Evolutionary conservation across 2,113 vertebrate genomes (phyloP).

Genomic region (Oncorhynchus mykiss): DNA sequence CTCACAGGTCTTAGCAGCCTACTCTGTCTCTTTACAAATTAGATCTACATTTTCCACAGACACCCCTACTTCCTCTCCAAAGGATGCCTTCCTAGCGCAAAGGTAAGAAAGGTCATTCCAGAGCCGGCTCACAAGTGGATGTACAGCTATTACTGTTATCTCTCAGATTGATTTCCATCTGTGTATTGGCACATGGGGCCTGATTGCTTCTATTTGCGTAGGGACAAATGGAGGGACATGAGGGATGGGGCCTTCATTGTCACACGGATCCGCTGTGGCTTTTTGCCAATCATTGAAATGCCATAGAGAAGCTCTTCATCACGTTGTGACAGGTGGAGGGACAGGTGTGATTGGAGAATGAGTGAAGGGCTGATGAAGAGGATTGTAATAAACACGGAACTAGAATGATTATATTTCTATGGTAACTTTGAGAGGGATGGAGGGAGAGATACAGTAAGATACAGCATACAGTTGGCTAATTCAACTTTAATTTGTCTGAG

Average conservation of each 20-base stretch:
- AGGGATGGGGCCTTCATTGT: not conserved
- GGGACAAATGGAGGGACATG: not conserved
- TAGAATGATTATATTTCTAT: too few relatives aligned
- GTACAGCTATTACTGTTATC: slow-evolving; percentile 26
- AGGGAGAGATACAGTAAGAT: too few relatives aligned
- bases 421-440: too few relatives aligned
- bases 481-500: too few relatives aligned
- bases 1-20: not conserved
- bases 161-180: slow-evolving; percentile 7
- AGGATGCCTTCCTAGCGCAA: not conserved
- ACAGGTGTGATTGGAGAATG: not conserved
- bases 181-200: slow-evolving; percentile 11
- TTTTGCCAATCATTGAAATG: slow-evolving; percentile 8
- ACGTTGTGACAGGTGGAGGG: not conserved
- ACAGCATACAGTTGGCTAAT: not conserved
- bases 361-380: not conserved
- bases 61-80: slow-evolving; percentile 26
- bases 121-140: not conserved
- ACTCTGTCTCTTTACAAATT: not conserved
- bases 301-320: slow-evolving; percentile 19
- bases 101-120: slow-evolving; percentile 34
- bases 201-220: slow-evolving; percentile 35
- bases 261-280: not conserved
- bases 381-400: too few relatives aligned
- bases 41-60: slow-evolving; percentile 35